Conservation (phyloP, 2,888 invertebrate species). For the Pinctada fucata region DNA sequence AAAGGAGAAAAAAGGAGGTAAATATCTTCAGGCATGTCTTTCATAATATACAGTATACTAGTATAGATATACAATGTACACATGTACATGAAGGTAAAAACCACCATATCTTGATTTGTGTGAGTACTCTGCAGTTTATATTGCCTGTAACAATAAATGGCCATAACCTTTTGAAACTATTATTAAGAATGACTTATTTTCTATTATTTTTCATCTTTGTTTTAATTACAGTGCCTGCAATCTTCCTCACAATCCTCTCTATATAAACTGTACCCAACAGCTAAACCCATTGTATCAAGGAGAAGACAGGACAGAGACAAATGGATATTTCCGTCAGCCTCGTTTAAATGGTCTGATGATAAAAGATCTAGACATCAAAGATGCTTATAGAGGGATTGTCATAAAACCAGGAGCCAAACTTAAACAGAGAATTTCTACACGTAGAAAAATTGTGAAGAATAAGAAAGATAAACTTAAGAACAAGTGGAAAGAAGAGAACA, state of each 20-base stretch:
- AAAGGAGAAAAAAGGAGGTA: no score
- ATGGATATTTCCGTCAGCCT: slow-evolving; percentile 47
- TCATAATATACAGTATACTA: no score
- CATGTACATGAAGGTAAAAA: no score
- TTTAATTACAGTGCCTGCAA: slow-evolving; percentile 62
- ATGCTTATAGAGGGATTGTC: slow-evolving; percentile 54
- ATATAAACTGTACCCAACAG: slow-evolving; percentile 62
- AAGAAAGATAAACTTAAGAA: no score
- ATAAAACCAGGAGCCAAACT: slow-evolving; percentile 45
- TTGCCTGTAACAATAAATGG: not conserved
- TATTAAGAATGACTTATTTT: not conserved
- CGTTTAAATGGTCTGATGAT: slow-evolving; percentile 38
- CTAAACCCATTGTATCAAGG: no score
- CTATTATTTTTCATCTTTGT: not conserved
- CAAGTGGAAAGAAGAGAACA: no score
- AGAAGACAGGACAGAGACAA: slow-evolving; percentile 42
- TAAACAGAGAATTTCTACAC: no score
- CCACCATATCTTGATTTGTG: no score
- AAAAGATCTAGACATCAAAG: slow-evolving; percentile 53
- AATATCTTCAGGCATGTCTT: no score
- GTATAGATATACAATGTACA: no score
- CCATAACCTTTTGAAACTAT: not conserved
- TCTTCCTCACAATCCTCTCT: slow-evolving; percentile 68
- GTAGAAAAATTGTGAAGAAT: no score
- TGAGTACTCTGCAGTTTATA: no score